phyloP scores from a whole-genome alignment of 2,797 vertebrate species.

The Sparidentex hasta region DNA sequence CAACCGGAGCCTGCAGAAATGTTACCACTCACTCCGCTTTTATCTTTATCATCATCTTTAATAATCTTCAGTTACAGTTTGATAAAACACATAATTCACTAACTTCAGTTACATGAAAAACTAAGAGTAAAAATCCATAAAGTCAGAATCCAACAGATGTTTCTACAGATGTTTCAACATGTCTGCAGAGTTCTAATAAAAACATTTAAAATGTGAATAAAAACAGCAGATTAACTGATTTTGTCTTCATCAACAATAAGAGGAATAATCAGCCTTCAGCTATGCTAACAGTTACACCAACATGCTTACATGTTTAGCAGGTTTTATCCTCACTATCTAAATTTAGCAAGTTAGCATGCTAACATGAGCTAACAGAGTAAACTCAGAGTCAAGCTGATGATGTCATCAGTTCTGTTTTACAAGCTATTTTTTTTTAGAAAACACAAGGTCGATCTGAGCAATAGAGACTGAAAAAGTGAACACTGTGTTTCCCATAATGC shows the following conservation, averaged over 20 bases:
- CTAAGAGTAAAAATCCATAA: background rate
- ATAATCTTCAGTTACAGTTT: background rate
- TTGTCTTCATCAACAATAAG: background rate
- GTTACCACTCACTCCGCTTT: too few species aligned
- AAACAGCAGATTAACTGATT: background rate
- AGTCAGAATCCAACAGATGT: background rate
- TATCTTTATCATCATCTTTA: background rate
- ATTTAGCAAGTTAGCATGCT: constrained; percentile 6
- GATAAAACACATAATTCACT: background rate
- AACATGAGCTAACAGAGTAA: background rate
- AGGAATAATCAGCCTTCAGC: too few species aligned
- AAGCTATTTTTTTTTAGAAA: too few species aligned
- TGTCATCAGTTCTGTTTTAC: background rate
- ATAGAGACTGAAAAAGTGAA: background rate
- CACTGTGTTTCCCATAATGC: constrained; percentile 38
- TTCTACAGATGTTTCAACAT: too few species aligned
- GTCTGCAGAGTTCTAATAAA: background rate
- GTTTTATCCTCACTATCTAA: background rate
- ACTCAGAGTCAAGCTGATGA: background rate
- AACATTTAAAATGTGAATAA: background rate
- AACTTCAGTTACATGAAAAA: background rate
- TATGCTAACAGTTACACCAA: background rate
- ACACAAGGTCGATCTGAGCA: too few species aligned
- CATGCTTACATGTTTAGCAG: constrained; percentile 7
- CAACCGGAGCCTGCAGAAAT: too few species aligned